Conservation (phyloP, 2,797 vertebrate species). For the Coranthus polyacanthus region DNA sequence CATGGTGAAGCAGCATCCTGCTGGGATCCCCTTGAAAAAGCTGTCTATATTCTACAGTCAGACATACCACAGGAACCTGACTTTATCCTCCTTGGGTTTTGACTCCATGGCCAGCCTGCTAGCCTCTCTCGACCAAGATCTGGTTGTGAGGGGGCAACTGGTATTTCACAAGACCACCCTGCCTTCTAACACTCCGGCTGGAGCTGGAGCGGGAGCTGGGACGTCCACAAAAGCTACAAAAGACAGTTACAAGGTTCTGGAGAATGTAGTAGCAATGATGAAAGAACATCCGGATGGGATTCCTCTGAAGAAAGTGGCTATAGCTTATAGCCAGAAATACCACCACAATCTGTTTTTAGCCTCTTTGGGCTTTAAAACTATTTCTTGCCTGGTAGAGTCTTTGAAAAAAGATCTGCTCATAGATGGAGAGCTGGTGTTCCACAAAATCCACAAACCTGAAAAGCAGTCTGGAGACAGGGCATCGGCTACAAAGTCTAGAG, state of each 20-base stretch:
- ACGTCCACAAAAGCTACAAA: background rate
- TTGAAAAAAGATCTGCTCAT: conserved; percentile 64
- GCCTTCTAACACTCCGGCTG: background rate
- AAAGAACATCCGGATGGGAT: conserved; percentile 66
- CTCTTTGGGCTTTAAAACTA: conserved; percentile 68
- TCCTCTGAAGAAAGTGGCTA: conserved; percentile 56
- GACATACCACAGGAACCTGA: conserved; percentile 70
- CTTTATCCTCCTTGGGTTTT: conserved; percentile 61
- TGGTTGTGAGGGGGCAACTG: conserved; percentile 59
- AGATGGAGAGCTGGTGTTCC: conserved; percentile 60
- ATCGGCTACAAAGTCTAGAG: background rate
- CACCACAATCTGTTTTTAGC: conserved; percentile 47
- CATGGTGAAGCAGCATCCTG: conserved; percentile 59
- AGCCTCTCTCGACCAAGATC: conserved; percentile 47
- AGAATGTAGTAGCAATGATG: conserved; percentile 69
- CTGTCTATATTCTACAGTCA: conserved; percentile 61
- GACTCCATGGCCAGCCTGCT: conserved; percentile 60
- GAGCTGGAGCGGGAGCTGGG: background rate
- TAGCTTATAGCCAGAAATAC: conserved; percentile 68
- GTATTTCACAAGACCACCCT: conserved; percentile 37
- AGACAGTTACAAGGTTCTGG: background rate
- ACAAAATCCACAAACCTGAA: conserved; percentile 50
- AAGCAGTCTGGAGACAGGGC: background rate
- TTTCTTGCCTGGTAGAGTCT: conserved; percentile 62
- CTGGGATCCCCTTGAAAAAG: conserved; percentile 71